Base-by-base conservation (phyloP, 2,113 vertebrate genomes). In the Channa argus region DNA sequence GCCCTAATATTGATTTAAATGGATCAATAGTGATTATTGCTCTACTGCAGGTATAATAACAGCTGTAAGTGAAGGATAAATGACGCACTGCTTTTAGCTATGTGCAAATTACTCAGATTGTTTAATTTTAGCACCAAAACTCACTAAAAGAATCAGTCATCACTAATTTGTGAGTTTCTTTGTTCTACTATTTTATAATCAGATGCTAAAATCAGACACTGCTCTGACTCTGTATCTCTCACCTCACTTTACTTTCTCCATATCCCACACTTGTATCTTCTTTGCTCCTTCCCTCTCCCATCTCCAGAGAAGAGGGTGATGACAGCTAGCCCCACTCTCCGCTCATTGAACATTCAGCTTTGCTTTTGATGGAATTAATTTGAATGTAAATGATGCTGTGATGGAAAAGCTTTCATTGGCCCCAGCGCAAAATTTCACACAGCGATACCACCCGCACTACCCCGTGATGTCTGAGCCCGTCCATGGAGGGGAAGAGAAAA, bases 341-440 rank as follows among this genome's bases (percentile, higher is more conserved):
- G 37, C 85, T 86, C 83, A 75, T 85, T 89, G 71, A 85, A 86
- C 65, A 88, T 86, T 87, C 88, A 55, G 66, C 87, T 79, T 80
- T 58, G 77, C 87, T 88, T 91, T 90, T 89, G 92, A 91, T 90
- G 88, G 88, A 82, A 91, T 92, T 91, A 71, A 93, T 93, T 92
- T 90, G 85, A 91, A 92, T 91, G 75, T 85, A 89, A 92, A 92
- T 91, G 69, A 90, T 63, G 71, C 58, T 38, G 66, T 66, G 84
- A 88, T 83, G 68, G 86, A 83, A 84, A 83, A 15, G 71, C 73
- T 83, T 82, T 82, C 63, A 76, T 80, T 84, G 73, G 88, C 47
- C 54, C 49, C 59, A 37, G 46, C 0, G 8, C 55, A 55, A 55
- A 67, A 75, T 51, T 67, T 82, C 69, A 51, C 51, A 63, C 45